These are phyloP conservation scores for Notothenia coriiceps DNA, from an alignment of 2,113 vertebrate species.

Conservation along the genomic window DNA sequence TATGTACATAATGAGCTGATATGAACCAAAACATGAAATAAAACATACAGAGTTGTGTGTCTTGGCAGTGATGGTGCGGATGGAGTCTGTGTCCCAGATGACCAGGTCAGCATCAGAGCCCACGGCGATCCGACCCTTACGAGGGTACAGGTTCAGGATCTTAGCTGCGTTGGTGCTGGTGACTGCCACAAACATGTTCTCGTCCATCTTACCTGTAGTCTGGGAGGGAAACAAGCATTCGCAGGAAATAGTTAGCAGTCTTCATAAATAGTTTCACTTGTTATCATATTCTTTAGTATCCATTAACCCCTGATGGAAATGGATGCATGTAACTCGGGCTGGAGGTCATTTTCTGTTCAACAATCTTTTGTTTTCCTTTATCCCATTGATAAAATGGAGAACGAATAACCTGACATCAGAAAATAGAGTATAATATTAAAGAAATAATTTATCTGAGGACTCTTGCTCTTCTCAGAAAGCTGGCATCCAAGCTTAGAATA, in stretches of 20 bases:
- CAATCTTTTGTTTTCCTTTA: not conserved
- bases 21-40: not conserved
- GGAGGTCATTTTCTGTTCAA: not conserved
- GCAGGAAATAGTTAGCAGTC: not conserved
- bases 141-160: constrained; percentile 97
- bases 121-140: constrained; percentile 96
- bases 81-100: constrained; percentile 96
- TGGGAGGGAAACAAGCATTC: constrained; percentile 63
- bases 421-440: not conserved
- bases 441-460: not conserved
- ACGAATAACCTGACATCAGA: not conserved
- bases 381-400: not conserved
- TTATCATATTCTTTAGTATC: not conserved
- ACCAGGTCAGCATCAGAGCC: constrained; percentile 95
- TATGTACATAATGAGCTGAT: not conserved
- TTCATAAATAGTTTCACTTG: not conserved
- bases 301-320: not conserved
- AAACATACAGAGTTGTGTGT: constrained; percentile 93
- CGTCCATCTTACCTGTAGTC: constrained; percentile 99
- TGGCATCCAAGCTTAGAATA: too few relatives aligned
- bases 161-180: constrained; percentile 99
- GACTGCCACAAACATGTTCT: constrained; percentile 98
- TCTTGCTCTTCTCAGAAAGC: not conserved
- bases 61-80: constrained; percentile 96
- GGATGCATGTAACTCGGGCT: not conserved